Conservation (phyloP, 30 jellyfish, hydroid and myxozoan genomes). For the Aurelia aurita complex sp. Pacific region DNA sequence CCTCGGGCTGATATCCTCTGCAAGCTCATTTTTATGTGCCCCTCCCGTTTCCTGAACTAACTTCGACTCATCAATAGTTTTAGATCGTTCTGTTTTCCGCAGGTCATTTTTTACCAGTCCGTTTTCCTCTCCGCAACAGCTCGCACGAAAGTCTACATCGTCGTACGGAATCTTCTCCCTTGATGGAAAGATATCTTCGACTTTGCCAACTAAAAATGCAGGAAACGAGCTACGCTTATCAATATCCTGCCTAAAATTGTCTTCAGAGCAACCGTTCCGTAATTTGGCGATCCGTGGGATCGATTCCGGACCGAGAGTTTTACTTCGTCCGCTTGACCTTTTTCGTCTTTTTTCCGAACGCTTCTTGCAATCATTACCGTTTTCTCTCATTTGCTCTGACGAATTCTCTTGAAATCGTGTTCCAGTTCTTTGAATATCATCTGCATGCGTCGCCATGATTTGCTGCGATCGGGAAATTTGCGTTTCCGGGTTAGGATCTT, state of each 20-base stretch:
- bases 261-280: too few relatives aligned
- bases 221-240: constrained; percentile 31
- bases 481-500: neutral
- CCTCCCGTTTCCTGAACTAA: too few relatives aligned
- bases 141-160: too few relatives aligned
- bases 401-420: too few relatives aligned
- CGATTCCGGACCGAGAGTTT: constrained; percentile 71
- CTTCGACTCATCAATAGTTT: too few relatives aligned
- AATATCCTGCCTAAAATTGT: neutral
- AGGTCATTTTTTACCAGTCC: too few relatives aligned
- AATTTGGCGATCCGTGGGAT: constrained; percentile 16
- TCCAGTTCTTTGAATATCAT: too few relatives aligned
- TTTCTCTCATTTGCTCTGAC: too few relatives aligned
- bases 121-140: too few relatives aligned
- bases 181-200: constrained; percentile 25
- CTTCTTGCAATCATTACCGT: neutral
- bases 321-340: constrained; percentile 42
- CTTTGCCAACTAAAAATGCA: constrained; percentile 15
- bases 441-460: too few relatives aligned
- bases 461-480: neutral
- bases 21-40: too few relatives aligned
- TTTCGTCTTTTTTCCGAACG: neutral
- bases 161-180: constrained; percentile 13
- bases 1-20: neutral
- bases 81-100: too few relatives aligned